Base-by-base conservation (phyloP, 53 echinoderm and acorn worm genomes). In the Stichopus horrens region DNA sequence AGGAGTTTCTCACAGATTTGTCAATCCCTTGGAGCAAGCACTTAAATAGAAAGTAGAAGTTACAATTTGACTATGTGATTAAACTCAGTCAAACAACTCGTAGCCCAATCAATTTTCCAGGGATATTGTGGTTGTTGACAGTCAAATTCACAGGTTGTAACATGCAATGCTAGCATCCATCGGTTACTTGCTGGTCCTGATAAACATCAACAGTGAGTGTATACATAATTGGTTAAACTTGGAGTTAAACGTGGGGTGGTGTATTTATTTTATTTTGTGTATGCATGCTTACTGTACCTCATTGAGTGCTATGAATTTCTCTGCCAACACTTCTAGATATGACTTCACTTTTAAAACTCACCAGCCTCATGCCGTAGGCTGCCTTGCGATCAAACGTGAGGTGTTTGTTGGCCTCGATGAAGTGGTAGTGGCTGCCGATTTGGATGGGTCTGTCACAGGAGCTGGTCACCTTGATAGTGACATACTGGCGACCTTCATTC, bases 371-470 rank as follows among this genome's bases (percentile, higher is more conserved):
- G 52, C 94, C 94, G 54, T 90, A 90, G 7, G 94, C 86, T 58
- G 92, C 90, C 83, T 82, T 54, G 6, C 94, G 90, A 83, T 94
- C 94, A 88, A 94, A 94, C 37, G 75, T 88, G 88, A 94, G 74
- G 21, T 92, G 76, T 54, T 88, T 92, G 76, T 94, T 94, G 11
- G 86, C 84, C 63, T 94, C 94, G 20, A 92, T 90, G 86, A 94
- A 92, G 59, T 94, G 94, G 52, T 92, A 92, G 54, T 94, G 92
- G 14, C 94, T 94, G 53, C 94, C 92, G 57, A 94, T 88, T 83
- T 92, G 94, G 55, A 94, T 94, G 4, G 92, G 92, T 54, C 92
- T 75, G 78, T 94, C 92, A 76, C 94, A 92, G 14, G 83, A 88
- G 74, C 88, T 90, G n/a, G 90, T 92, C 7, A 94, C 88, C 22